Evolutionary conservation across 2,797 vertebrate genomes (phyloP), one percentile per base, ranked within the genome.

Genomic region (Pangasius djambal): DNA sequence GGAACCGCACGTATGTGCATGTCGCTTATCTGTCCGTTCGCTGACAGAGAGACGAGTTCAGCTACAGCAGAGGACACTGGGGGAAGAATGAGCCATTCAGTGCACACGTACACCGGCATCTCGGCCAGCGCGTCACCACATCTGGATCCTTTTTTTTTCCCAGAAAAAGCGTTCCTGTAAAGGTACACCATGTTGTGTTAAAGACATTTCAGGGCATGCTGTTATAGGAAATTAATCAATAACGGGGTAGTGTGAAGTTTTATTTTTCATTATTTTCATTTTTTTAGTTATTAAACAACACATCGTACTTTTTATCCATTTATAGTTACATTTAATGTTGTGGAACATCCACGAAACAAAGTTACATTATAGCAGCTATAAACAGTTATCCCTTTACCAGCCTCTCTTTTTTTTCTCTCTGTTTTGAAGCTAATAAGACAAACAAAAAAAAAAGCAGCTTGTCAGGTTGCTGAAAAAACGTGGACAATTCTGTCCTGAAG

Each of bases 41-140:
- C 91, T 94, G 93, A 94, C 93, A 93, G 91, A 75, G 91, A 87
- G 90, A 90, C 86, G 88, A 91, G 90, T 88, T 88, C 90, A 18
- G 88, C 91, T 92, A 91, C 92, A 89, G 88, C 89, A 67, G 25
- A 86, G 89, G 20, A 85, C 86, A 91, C 92, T 90, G 69, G 48
- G 92, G 93, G 92, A 92, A 93, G 88, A 91, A 90, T 65, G 84
- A 82, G 82, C 85, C 57, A 86, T 87, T 92, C 89, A 84, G 89
- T 89, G 77, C n/a, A 22, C 89, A 84, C 59, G 48, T 59, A 86
- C 69, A 69, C 67, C 50, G 77, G 55, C 34, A 48, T 86, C 82
- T 88, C 59, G 61, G 85, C 55, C n/a, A 75, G 57, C 25, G 55
- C 81, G 85, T 31, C 61, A 52, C 86, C 48, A 77, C 85, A 28